A percentile compares a stretch with the other conserved stretches of the same genome.
Evolutionary conservation across 2,888 invertebrate species (phyloP).

Genomic region (Stramonita haemastoma): DNA sequence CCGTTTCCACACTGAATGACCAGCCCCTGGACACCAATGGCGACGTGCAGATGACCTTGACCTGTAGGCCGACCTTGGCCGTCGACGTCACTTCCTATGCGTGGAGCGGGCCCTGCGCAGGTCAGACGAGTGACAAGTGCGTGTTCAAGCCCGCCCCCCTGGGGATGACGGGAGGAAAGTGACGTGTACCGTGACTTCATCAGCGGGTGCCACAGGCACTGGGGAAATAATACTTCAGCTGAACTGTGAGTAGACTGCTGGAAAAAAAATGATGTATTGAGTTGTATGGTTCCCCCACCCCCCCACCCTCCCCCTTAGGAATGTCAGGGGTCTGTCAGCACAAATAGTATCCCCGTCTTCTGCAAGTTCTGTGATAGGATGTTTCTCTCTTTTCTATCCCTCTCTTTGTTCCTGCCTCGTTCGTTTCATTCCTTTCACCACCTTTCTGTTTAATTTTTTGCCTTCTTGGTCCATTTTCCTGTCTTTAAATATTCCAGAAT

Average conservation of each 20-base stretch:
- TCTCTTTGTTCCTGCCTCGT: too few relatives aligned
- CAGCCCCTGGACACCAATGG: not conserved
- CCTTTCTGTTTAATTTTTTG: too few relatives aligned
- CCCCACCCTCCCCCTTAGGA: too few relatives aligned
- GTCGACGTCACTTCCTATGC: not conserved
- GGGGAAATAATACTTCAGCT: not conserved
- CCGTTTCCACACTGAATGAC: not conserved
- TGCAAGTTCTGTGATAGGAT: too few relatives aligned
- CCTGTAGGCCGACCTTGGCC: not conserved
- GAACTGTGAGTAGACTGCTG: constrained; percentile 1
- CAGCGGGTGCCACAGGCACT: not conserved
- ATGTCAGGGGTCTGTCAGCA: too few relatives aligned
- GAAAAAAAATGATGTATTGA: too few relatives aligned
- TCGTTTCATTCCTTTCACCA: too few relatives aligned
- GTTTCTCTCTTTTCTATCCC: too few relatives aligned
- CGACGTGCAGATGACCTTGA: not conserved
- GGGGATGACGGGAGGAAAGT: not conserved
- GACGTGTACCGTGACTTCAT: not conserved
- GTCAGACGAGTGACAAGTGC: not conserved
- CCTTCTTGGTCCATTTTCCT: too few relatives aligned
- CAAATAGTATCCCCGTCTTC: too few relatives aligned
- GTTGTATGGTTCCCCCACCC: too few relatives aligned
- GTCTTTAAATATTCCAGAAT: too few relatives aligned
- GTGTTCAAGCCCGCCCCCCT: not conserved
- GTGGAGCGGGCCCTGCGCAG: not conserved